Evolutionary conservation across 2,113 vertebrate genomes (phyloP).

Genomic region (Nibea coibor): DNA sequence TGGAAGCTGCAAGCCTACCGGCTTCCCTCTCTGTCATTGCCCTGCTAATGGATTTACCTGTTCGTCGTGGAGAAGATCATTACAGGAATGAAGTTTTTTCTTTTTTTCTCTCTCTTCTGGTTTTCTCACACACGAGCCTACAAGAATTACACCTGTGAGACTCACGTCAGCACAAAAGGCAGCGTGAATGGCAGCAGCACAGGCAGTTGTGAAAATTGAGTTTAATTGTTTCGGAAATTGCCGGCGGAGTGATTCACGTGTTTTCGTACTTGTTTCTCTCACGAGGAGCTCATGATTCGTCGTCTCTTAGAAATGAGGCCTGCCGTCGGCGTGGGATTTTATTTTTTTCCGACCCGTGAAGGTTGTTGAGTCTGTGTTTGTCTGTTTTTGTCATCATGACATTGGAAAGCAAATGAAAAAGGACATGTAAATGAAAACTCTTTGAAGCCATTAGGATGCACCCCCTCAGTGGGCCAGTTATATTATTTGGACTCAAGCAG

Average conservation of each 20-base stretch:
- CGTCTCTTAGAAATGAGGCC: neutral
- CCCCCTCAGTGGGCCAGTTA: constrained; percentile 48
- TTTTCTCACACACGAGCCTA: neutral
- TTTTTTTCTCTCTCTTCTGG: neutral
- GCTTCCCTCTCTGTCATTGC: constrained; percentile 7
- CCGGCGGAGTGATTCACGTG: neutral
- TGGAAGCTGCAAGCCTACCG: constrained; percentile 25
- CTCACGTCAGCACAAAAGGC: constrained; percentile 9
- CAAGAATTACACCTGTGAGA: constrained; percentile 16
- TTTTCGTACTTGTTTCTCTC: constrained; percentile 1
- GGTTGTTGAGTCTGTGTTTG: constrained; percentile 11
- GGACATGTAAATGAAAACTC: constrained; percentile 50
- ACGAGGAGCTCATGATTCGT: neutral
- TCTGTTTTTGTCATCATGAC: constrained; percentile 20
- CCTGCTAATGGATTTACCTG: constrained; percentile 59
- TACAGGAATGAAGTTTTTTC: constrained; percentile 24
- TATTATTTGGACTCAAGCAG: constrained; percentile 44
- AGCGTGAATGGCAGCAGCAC: neutral
- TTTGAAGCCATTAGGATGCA: constrained; percentile 39
- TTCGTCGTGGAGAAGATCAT: constrained; percentile 57
- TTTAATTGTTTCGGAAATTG: constrained; percentile 18
- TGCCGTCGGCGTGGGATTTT: neutral
- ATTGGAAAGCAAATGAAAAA: constrained; percentile 37
- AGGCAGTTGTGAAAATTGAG: constrained; percentile 5
- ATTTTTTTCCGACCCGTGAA: neutral